These are phyloP conservation scores for Orgyia antiqua DNA, from an alignment of 2,888 invertebrate species.

Conservation along the genomic window DNA sequence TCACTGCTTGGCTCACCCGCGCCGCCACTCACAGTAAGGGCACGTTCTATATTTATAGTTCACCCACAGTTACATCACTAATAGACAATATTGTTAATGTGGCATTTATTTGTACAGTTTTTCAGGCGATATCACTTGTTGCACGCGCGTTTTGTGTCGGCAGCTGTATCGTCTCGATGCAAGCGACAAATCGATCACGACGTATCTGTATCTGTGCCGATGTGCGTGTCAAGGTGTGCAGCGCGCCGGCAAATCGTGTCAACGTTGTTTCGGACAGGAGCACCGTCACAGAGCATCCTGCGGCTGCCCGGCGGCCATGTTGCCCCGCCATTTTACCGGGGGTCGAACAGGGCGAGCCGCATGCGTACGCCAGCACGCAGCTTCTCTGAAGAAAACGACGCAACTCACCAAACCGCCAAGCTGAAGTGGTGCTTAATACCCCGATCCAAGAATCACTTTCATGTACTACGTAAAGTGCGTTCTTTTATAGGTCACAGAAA, in stretches of 20 bases:
- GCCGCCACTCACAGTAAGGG: conserved; percentile 66
- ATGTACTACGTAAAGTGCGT: conserved; percentile 39
- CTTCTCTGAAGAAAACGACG: conserved; percentile 54
- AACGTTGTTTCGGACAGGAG: conserved; percentile 65
- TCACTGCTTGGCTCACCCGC: conserved; percentile 67
- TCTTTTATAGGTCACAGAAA: conserved; percentile 69
- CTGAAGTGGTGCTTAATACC: conserved; percentile 45
- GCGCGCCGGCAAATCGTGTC: conserved; percentile 58
- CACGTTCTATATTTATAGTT: conserved; percentile 71
- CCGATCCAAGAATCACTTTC: conserved; percentile 45
- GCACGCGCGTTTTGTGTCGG: conserved; percentile 57
- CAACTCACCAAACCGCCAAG: conserved; percentile 42
- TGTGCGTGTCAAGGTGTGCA: conserved; percentile 59
- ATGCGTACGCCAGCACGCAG: conserved; percentile 74
- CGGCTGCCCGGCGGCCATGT: conserved; percentile 77
- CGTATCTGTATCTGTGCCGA: conserved; percentile 45
- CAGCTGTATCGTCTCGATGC: conserved; percentile 39
- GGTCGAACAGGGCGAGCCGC: conserved; percentile 69
- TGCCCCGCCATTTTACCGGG: conserved; percentile 77
- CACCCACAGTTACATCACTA: conserved; percentile 65
- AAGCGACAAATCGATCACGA: conserved; percentile 56
- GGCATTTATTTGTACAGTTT: conserved; percentile 47
- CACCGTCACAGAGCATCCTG: conserved; percentile 69
- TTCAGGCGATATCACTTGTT: conserved; percentile 67
- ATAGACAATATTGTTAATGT: conserved; percentile 45